Base-by-base conservation (phyloP, 35 echinoderm and acorn worm species). In the Patiria miniata region DNA sequence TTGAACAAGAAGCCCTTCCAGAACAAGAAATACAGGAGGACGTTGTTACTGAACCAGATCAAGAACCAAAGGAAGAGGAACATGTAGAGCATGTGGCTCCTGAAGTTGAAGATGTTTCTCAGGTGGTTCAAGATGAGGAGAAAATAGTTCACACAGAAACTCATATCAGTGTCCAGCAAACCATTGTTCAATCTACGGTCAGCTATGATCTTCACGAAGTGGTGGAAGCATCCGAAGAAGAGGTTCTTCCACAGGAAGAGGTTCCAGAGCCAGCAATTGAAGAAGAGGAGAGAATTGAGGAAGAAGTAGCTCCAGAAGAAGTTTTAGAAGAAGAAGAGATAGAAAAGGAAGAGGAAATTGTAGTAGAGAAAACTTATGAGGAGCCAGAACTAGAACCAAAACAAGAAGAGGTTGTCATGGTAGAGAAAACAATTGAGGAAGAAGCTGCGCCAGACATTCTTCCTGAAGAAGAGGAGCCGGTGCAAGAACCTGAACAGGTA, bases 381-480 rank as follows among this genome's bases (percentile, higher is more conserved):
- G 56, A 39, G 30, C 78, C 14, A 65, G 56, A 83, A 40, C n/a
- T n/a, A n/a, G 7, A n/a, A 34, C 1, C 37, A 36, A n/a, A 17
- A 29, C 39, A 32, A 53, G 44, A 51, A 58, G 44, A 51, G 32
- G 77, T 79, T n/a, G 42, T 39, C 17, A 15, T 77, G 17, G 52
- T 34, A 76, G 79, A 77, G 36, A 36, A 39, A 23, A 18, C 39
- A 36, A 12, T 22, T 34, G 56, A 42, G 22, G 78, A 85, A 37
- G 36, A 65, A 82, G 34, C 10, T 38, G 59, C n/a, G 12, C 53
- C 51, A 7, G 30, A 81, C 15, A 44, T 60, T 18, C 17, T 22
- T 28, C 40, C 4, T 50, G 80, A 77, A 37, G 89, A 65, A 51
- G 89, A 83, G 83, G 51, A 83, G 21, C 60, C 32, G 26, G 36